Base-by-base conservation (phyloP, 2,888 invertebrate genomes). In the Lithodes maja region DNA sequence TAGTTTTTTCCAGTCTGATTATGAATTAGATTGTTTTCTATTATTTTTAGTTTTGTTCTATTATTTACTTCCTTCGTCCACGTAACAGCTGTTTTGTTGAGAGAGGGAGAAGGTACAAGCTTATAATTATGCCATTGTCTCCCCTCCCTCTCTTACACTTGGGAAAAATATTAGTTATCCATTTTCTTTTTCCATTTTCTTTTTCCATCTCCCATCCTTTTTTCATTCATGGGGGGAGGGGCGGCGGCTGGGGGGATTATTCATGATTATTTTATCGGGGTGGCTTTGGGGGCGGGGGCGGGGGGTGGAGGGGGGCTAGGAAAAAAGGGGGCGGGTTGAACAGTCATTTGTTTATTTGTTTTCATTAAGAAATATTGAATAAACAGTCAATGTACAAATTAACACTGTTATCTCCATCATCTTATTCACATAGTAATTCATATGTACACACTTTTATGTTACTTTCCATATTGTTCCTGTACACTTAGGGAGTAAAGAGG, bases 381-480 rank as follows among this genome's bases (percentile, higher is more conserved):
- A 79, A 89, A 89, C 86, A 86, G 85, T 89, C 85, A 89, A 85
- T 84, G 84, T 89, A 89, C 88, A 89, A 89, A 89, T 89, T 71
- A 89, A 89, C 88, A 81, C 81, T 61, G 80, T 84, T 88, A 79
- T 87, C 87, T 83, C 33, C 33, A 33, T 33, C 33, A 83, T 89
- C 88, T 85, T 89, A 89, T 89, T 89, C 88, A 89, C 88, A 89
- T 89, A 89, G 85, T 85, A 85, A 89, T 84, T 89, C 84, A 79
- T 89, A 89, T 89, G 81, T 89, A 89, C 88, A 89, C 81, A 80
- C 81, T 89, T 85, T 85, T 71, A 80, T 89, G 61, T 71, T 85
- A 75, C 17, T 84, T 89, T 71, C 54, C 83, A 85, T 79, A 81
- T 89, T 85, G 74, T 61, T 85, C 85, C 81, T 80, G 88, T 85